Evolutionary conservation across 2,113 vertebrate species (phyloP), one percentile per base, ranked within the genome.

Genomic region (Solea solea): DNA sequence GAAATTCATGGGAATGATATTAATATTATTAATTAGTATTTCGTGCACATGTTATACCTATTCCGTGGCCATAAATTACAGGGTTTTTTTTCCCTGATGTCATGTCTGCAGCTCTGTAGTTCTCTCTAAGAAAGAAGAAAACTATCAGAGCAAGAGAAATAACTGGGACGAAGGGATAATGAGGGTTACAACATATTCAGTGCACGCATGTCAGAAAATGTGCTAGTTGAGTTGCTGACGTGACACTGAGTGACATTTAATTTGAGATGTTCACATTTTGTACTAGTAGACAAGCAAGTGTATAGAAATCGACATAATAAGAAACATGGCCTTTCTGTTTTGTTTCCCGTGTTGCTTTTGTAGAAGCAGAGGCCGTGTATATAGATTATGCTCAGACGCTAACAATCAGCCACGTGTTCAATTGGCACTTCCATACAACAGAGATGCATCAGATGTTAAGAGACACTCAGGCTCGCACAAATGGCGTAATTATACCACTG

Each of bases 401-500:
- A 70, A 21, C 49, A 74, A 71, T 80, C 76, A 67, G 68, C 61
- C 5, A 5, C 60, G 60, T 64, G 15, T 74, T 34, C 57, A 67
- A 15, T 52, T 71, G 61, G 52, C 77, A 52, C 52, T 28, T 42
- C n/a, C 41, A 48, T 45, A 82, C 21, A 64, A 80, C 44, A 63
- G 12, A 3, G 1, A 42, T 16, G 52, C 68, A 64, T 74, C 34
- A 62, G 0, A 68, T 65, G 70, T 28, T 46, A 34, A 65, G 64
- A 69, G 66, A 72, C 39, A 27, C 56, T 73, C 64, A 53, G 59
- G 21, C 71, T 58, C 52, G 11, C 52, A 78, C 61, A 66, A 81
- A 80, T 62, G 63, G 45, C 65, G 49, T 65, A 72, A 78, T 78
- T 78, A 83, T 74, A 46, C 39, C 42, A 56, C 56, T 78, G n/a